phyloP scores from a whole-genome alignment of 2,797 vertebrate genomes.

The Lophotriccus pileatus region DNA sequence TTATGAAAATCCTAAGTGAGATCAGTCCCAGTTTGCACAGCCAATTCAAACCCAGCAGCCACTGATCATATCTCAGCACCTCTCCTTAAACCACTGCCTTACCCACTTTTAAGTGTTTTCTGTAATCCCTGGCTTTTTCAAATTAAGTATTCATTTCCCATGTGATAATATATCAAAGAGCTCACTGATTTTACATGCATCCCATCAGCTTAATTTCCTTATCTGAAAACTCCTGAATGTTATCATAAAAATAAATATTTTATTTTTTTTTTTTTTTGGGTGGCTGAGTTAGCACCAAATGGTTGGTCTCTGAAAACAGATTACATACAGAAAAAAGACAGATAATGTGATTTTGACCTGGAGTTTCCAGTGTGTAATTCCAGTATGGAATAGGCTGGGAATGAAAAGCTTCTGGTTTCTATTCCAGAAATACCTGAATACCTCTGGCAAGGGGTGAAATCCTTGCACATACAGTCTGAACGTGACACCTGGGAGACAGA shows the following conservation, averaged over 20 bases:
- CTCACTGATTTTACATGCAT: neutral
- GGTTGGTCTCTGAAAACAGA: neutral
- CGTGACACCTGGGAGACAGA: neutral
- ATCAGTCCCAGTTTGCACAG: neutral
- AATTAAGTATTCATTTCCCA: slow-evolving; percentile 26
- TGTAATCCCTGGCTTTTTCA: slow-evolving; percentile 13
- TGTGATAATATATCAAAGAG: slow-evolving; percentile 38
- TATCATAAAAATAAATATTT: slow-evolving; percentile 5
- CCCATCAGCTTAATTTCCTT: slow-evolving; percentile 40
- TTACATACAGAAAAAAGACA: neutral
- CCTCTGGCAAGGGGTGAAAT: neutral
- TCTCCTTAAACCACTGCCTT: slow-evolving; percentile 1
- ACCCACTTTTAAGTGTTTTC: neutral
- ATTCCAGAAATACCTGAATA: neutral
- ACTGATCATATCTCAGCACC: neutral
- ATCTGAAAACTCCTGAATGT: slow-evolving; percentile 28
- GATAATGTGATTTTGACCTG: neutral
- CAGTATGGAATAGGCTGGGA: neutral
- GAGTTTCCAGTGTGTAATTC: neutral
- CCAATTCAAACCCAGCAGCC: neutral
- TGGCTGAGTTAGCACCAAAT: neutral
- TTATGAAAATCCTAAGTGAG: neutral
- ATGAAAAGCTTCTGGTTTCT: neutral
- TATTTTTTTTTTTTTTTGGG: neutral
- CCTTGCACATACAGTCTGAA: neutral